Evolutionary conservation across 2,797 vertebrate genomes (phyloP), one percentile per base, ranked within the genome.

Genomic region (Centropyge bicolor): DNA sequence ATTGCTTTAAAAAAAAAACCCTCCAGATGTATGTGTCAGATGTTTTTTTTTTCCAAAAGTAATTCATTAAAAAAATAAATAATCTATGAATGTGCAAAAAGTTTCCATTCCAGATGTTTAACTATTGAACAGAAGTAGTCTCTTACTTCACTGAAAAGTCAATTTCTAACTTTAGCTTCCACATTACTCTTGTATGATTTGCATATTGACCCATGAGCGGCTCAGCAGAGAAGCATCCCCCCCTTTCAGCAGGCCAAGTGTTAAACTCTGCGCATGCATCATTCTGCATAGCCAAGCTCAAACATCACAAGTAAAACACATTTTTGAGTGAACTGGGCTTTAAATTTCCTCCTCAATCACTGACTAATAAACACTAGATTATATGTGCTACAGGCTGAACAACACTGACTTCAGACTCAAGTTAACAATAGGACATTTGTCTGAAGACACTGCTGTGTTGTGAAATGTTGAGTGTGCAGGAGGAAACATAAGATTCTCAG

Each of bases 401-500:
- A 22, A 46, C 40, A 20, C 31, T 22, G 67, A 48, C 38, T 74
- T 16, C 46, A 45, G 59, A 20, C 36, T 52, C 5, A 31, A 40
- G 55, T 52, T 38, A 51, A 54, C 64, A 38, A 16, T 11, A 57
- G 6, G 11, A 24, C 54, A 61, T 65, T 71, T 1, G 11, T 52
- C 20, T 60, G 62, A 61, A 81, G 65, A 66, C 69, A 51, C 51
- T 82, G n/a, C 6, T 81, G 60, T 45, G 51, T 70, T 79, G 63
- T 69, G 65, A 81, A 70, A 83, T 73, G 56, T 70, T 80, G 35
- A 61, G 22, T 27, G 67, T 70, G 67, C 35, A 65, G 64, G 46
- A 52, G 45, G 72, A 77, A 73, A 83, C 57, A 13, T 55, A 59
- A 87, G 52, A 54, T 52, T 65, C 61, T 85, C 66, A 57, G 27